These are phyloP conservation scores for Acanthisitta chloris DNA, from an alignment of 2,113 vertebrate genomes.

Conservation along the genomic window DNA sequence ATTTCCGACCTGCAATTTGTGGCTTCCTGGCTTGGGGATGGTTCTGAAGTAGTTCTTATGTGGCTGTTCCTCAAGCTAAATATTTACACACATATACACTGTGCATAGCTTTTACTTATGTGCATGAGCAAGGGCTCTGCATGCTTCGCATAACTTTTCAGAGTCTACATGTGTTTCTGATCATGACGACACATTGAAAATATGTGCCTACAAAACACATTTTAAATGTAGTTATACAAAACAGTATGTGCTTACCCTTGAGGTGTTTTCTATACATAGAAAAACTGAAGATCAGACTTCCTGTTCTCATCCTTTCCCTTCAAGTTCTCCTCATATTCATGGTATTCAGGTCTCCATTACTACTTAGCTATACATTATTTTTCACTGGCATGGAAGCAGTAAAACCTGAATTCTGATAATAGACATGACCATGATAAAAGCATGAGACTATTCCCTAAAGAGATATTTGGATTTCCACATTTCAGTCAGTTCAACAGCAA, in stretches of 20 bases:
- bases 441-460: neutral
- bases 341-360: conserved; percentile 6
- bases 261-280: conserved; percentile 63
- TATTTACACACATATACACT: conserved; percentile 57
- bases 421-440: neutral
- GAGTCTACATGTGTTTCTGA: conserved; percentile 69
- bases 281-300: conserved; percentile 49
- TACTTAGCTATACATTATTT: neutral
- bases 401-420: neutral
- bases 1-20: conserved; percentile 75
- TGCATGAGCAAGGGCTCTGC: conserved; percentile 32
- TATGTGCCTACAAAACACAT: conserved; percentile 69
- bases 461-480: neutral
- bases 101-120: conserved; percentile 24
- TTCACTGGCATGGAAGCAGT: neutral
- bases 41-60: conserved; percentile 41
- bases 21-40: conserved; percentile 70
- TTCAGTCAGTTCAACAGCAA: neutral
- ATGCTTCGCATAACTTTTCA: conserved; percentile 67
- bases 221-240: conserved; percentile 60
- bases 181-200: conserved; percentile 62
- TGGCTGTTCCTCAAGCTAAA: conserved; percentile 65
- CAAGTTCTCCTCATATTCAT: neutral
- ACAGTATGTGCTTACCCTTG: conserved; percentile 33
- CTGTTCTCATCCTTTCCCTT: conserved; percentile 3